Conservation (phyloP, 2,888 invertebrate species). For the Himalopsyche japonica region DNA sequence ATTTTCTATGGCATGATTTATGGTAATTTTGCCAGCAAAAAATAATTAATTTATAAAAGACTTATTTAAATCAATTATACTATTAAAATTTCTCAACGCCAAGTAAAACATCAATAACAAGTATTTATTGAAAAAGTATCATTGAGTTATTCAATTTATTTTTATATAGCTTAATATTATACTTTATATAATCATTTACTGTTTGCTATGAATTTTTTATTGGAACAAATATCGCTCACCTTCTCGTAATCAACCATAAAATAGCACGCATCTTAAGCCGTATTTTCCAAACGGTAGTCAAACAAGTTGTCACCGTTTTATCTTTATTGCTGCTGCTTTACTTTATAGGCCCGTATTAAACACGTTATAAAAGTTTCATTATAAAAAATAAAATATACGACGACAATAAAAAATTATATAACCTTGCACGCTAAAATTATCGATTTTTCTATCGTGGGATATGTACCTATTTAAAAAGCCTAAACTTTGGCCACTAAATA, state of each 20-base stretch:
- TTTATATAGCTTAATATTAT: too few species aligned
- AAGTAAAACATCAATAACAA: too few species aligned
- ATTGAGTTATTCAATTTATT: too few species aligned
- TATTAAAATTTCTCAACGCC: too few species aligned
- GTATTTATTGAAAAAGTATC: too few species aligned
- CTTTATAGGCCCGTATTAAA: not conserved
- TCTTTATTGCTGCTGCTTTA: not conserved
- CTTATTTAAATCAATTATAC: too few species aligned
- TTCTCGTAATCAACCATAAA: not conserved
- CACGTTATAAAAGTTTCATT: not conserved
- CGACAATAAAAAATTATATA: not conserved
- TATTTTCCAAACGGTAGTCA: not conserved
- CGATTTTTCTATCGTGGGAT: not conserved
- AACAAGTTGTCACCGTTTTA: not conserved
- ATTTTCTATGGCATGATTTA: too few species aligned
- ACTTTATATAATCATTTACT: too few species aligned
- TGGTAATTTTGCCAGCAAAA: too few species aligned
- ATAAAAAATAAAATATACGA: not conserved
- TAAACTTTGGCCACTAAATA: too few species aligned
- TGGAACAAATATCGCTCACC: not conserved
- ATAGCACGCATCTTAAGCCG: not conserved
- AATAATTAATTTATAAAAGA: too few species aligned
- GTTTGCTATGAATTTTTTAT: too few species aligned
- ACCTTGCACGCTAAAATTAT: not conserved
- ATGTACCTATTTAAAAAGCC: not conserved